Base-by-base conservation (phyloP, 1,140 invertebrate species). In the Neelides sp. region DNA sequence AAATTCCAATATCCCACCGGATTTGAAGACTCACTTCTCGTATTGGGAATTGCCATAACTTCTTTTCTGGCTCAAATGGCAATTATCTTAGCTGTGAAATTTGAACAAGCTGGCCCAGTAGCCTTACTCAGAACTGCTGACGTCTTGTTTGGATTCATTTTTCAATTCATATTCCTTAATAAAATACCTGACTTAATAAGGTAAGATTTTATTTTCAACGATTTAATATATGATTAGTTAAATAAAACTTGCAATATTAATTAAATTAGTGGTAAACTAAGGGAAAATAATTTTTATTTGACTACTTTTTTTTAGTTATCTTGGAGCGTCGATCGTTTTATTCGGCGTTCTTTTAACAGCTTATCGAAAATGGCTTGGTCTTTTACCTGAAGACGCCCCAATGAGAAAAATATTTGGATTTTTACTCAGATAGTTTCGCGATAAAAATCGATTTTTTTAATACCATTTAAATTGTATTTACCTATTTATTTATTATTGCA, bases 321-420 rank as follows among this genome's bases (percentile, higher is more conserved):
- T 76, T 26, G 88, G 88, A 1, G 86, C 86, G 13, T 65, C 86
- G 48, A 69, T 93, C 54, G 86, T 93, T 4, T 77, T 85, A 22
- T 80, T 77, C 62, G 89, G 85, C 15, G 85, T 91, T 19, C 66
- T 89, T 28, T 65, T 91, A 27, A 86, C 83, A 13, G 85, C 83
- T 1, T 62, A 90, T 13, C 75, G 84, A 48, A 91, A 91, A 64
- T 92, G 86, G 85, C 77, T 81, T 0, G 60, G 84, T 13, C 77
- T 81, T 1, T 69, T 87, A 61, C 50, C 55, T 3, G 50, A 50
- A 7, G 40, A 57, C 8, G n/a, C 49, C 32, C 30, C n/a, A 19
- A n/a, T n/a, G n/a, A n/a, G n/a, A n/a, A n/a, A n/a, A n/a, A n/a
- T n/a, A n/a, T n/a, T n/a, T n/a, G n/a, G n/a, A n/a, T n/a, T n/a